Percentiles rank a stretch among this genome's conserved stretches.
These are phyloP conservation scores for Drosophila mayri DNA, from an alignment of 1,140 invertebrate genomes.

Conservation along the genomic window DNA sequence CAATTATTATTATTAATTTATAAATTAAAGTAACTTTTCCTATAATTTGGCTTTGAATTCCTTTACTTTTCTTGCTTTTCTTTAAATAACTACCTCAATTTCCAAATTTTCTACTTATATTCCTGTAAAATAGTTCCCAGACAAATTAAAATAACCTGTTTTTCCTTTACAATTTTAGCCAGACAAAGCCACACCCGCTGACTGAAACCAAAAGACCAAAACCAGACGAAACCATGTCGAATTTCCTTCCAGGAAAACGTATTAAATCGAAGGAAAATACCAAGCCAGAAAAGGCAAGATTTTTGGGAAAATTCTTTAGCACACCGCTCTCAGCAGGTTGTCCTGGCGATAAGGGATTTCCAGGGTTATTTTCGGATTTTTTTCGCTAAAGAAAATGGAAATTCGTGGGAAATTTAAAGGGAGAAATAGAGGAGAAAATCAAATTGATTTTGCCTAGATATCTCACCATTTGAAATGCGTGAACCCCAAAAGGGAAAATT, in stretches of 20 bases:
- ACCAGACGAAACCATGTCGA: conserved; percentile 17
- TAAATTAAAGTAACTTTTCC: fast-evolving
- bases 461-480: not conserved
- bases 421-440: not conserved
- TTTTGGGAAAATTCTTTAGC: conserved; percentile 10
- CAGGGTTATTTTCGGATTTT: not conserved
- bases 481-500: conserved; percentile 4
- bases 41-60: not conserved
- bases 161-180: conserved; percentile 19
- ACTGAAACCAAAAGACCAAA: not conserved
- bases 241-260: conserved; percentile 29
- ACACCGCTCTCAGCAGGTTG: conserved; percentile 28
- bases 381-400: conserved; percentile 1
- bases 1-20: not conserved
- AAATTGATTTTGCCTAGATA: conserved; percentile 6
- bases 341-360: conserved; percentile 23
- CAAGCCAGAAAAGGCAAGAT: not conserved
- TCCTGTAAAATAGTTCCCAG: not conserved
- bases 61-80: not conserved
- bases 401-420: conserved; percentile 4
- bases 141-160: conserved; percentile 4
- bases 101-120: not conserved
- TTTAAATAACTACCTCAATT: not conserved
- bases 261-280: conserved; percentile 21
- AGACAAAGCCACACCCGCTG: conserved; percentile 8